A percentile compares a stretch with the other conserved stretches of the same genome.
phyloP scores from a whole-genome alignment of 2,113 vertebrate genomes.

The Lepisosteus oculatus region DNA sequence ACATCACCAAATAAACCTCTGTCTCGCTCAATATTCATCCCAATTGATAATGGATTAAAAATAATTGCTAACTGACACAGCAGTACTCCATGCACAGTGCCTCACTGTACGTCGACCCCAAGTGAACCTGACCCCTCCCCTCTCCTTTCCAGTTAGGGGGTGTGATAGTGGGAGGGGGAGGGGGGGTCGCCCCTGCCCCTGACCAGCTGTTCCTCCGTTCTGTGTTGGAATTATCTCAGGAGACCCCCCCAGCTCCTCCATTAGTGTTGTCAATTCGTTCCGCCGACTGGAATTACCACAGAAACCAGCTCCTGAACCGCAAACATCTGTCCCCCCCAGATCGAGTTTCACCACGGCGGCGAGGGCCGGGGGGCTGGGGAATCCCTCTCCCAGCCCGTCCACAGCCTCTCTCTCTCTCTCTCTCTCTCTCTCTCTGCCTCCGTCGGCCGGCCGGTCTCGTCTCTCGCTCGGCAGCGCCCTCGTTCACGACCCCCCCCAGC shows the following conservation, averaged over 20 bases:
- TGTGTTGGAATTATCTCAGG: slow-evolving; percentile 7
- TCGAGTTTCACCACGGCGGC: not conserved
- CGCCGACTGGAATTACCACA: slow-evolving; percentile 20
- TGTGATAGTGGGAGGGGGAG: not conserved
- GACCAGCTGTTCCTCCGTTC: slow-evolving; percentile 8
- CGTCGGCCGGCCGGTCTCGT: not conserved
- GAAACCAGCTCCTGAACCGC: slow-evolving; percentile 11
- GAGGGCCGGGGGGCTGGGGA: not conserved
- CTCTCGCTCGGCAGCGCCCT: not conserved
- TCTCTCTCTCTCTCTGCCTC: not conserved
- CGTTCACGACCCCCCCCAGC: not conserved
- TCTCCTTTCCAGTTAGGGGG: too few relatives aligned
- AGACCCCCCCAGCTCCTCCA: not conserved
- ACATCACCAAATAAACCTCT: too few relatives aligned
- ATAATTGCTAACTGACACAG: too few relatives aligned
- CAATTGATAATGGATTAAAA: too few relatives aligned
- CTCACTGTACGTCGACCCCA: too few relatives aligned
- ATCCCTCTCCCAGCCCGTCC: not conserved
- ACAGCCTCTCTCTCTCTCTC: not conserved
- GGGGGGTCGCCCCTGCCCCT: not conserved
- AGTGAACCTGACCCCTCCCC: too few relatives aligned
- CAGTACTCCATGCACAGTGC: too few relatives aligned
- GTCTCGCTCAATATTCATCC: too few relatives aligned
- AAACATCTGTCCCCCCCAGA: slow-evolving; percentile 20
- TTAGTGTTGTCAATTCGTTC: slow-evolving; percentile 16